Conservation (phyloP, 2,888 invertebrate genomes). For the Aspidiotus destructor region DNA sequence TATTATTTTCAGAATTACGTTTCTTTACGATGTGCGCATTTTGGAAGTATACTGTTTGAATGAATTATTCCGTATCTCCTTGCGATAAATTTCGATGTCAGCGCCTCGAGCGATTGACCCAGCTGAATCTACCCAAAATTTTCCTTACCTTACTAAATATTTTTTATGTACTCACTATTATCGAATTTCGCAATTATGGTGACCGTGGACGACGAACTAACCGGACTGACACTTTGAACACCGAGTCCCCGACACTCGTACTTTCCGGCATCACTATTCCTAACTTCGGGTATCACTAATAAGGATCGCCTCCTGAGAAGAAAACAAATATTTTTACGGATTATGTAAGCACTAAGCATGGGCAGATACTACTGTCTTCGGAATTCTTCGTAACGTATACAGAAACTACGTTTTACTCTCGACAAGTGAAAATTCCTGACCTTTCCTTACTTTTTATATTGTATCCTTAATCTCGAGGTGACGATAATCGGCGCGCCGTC, state of each 20-base stretch:
- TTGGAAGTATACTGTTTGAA: no score
- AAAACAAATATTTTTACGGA: background rate
- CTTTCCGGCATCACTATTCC: constrained; percentile 62
- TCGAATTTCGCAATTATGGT: constrained; percentile 38
- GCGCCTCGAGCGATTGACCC: no score
- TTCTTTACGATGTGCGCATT: no score
- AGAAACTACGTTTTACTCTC: background rate
- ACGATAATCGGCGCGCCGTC: constrained; percentile 57
- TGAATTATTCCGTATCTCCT: no score
- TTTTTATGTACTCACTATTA: constrained; percentile 36
- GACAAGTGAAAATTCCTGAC: constrained; percentile 6
- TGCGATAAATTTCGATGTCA: no score
- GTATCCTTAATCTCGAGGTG: constrained; percentile 51
- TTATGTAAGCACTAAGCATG: background rate
- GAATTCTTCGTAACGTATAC: background rate
- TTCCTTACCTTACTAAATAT: background rate
- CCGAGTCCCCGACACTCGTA: constrained; percentile 75
- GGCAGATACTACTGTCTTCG: constrained; percentile 1
- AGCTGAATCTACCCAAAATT: no score
- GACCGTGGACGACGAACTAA: constrained; percentile 36
- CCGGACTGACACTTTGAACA: constrained; percentile 45
- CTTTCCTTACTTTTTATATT: constrained; percentile 50
- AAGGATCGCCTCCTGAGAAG: constrained; percentile 68
- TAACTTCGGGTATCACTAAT: constrained; percentile 65
- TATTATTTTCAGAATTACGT: no score